Evolutionary conservation across 2,888 invertebrate genomes (phyloP).

Genomic region (Cyrtodaria siliqua): DNA sequence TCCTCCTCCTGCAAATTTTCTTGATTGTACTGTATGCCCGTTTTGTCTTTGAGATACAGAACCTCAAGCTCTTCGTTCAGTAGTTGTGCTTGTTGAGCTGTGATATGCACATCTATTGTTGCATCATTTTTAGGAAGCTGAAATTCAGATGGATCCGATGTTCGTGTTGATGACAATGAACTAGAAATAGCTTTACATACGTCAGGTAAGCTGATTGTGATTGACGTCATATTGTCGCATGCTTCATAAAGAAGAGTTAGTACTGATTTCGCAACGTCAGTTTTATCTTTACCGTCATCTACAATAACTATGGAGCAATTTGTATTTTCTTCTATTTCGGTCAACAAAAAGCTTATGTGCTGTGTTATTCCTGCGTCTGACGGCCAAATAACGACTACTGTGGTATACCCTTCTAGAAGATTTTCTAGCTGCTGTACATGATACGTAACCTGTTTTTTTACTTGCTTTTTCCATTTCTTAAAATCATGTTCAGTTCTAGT

Average conservation of each 20-base stretch:
- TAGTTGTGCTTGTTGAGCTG: slow-evolving; percentile 38
- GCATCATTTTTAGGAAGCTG: slow-evolving; percentile 26
- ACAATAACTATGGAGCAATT: slow-evolving; percentile 10
- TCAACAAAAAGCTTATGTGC: slow-evolving; percentile 1
- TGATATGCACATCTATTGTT: slow-evolving; percentile 14
- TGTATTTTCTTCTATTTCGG: slow-evolving; percentile 6
- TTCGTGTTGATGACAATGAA: slow-evolving; percentile 8
- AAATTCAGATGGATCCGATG: neutral
- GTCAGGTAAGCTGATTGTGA: slow-evolving; percentile 24
- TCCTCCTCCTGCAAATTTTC: slow-evolving; percentile 55
- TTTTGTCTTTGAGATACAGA: slow-evolving; percentile 33
- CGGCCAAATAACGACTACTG: slow-evolving; percentile 47
- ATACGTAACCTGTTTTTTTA: neutral
- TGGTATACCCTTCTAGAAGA: slow-evolving; percentile 59
- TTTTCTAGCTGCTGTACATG: slow-evolving; percentile 47
- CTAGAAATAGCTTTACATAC: slow-evolving; percentile 25
- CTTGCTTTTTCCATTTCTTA: slow-evolving; percentile 50
- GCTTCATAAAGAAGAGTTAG: slow-evolving; percentile 3
- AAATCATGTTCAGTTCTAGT: slow-evolving; percentile 39
- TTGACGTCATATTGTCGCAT: neutral
- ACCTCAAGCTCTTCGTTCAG: slow-evolving; percentile 53
- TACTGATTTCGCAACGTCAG: neutral
- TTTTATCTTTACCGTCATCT: slow-evolving; percentile 4
- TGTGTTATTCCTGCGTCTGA: neutral
- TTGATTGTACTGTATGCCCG: slow-evolving; percentile 13